Conservation (phyloP, 2,888 invertebrate species). For the Heliconius erato region DNA sequence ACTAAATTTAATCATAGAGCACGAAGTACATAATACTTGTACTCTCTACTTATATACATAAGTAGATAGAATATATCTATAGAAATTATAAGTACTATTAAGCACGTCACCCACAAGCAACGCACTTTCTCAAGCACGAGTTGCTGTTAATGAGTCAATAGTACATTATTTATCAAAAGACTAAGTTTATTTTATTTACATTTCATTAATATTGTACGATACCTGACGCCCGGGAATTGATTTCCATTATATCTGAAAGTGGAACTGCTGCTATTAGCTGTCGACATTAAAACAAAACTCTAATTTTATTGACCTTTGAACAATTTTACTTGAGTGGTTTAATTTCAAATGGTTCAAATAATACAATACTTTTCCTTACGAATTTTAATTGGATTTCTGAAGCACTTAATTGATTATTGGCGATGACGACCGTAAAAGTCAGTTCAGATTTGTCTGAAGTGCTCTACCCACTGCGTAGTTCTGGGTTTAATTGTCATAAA, state of each 20-base stretch:
- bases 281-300: constrained; percentile 18
- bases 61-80: background rate
- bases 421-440: background rate
- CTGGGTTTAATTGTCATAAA: background rate
- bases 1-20: background rate
- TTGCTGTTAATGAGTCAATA: background rate
- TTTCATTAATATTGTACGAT: constrained; percentile 28
- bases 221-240: constrained; percentile 22
- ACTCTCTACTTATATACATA: background rate
- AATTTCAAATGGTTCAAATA: background rate
- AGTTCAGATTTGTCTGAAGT: background rate
- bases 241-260: constrained; percentile 28
- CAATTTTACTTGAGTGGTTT: constrained; percentile 20
- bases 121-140: constrained; percentile 18
- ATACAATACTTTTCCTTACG: background rate
- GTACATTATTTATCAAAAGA: constrained; percentile 11
- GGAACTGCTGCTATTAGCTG: constrained; percentile 18
- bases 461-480: background rate
- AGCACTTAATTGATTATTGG: background rate
- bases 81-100: constrained; percentile 1
- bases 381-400: constrained; percentile 11
- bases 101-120: background rate
- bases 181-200: constrained; percentile 9
- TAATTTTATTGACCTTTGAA: constrained; percentile 27
- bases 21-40: background rate